Conservation (phyloP, 2,888 invertebrate species). For the Agonopterix subpropinquella region DNA sequence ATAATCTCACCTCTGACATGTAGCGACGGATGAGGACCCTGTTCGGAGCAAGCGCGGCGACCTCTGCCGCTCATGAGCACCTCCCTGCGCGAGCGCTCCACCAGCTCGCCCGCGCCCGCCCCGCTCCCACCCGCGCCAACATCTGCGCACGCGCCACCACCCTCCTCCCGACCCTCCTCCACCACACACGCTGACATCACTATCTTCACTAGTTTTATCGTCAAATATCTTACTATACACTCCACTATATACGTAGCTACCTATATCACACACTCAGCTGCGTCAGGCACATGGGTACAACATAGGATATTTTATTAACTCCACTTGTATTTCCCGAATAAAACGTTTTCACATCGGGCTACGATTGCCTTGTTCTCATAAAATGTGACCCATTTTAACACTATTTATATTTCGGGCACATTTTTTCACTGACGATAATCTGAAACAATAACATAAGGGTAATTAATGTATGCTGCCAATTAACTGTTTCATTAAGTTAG, state of each 20-base stretch:
- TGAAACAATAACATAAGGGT: too few relatives aligned
- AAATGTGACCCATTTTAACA: too few relatives aligned
- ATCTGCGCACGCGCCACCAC: constrained; percentile 35
- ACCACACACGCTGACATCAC: constrained; percentile 65
- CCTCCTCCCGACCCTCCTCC: constrained; percentile 60
- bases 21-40: constrained; percentile 80
- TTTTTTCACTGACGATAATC: neutral
- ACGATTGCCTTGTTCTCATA: too few relatives aligned
- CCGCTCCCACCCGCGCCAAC: constrained; percentile 15
- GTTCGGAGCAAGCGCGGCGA: constrained; percentile 81
- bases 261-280: neutral
- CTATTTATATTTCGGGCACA: neutral
- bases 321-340: neutral
- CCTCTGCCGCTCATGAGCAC: constrained; percentile 73
- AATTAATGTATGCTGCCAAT: too few relatives aligned
- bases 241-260: too few relatives aligned
- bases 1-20: constrained; percentile 39
- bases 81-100: constrained; percentile 65
- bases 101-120: constrained; percentile 36
- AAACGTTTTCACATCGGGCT: neutral
- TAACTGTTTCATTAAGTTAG: neutral
- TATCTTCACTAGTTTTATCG: constrained; percentile 11
- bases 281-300: neutral
- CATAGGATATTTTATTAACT: neutral
- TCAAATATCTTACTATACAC: neutral